Conservation (phyloP, 2,888 invertebrate genomes). For the Macrostomum cliftonense region DNA sequence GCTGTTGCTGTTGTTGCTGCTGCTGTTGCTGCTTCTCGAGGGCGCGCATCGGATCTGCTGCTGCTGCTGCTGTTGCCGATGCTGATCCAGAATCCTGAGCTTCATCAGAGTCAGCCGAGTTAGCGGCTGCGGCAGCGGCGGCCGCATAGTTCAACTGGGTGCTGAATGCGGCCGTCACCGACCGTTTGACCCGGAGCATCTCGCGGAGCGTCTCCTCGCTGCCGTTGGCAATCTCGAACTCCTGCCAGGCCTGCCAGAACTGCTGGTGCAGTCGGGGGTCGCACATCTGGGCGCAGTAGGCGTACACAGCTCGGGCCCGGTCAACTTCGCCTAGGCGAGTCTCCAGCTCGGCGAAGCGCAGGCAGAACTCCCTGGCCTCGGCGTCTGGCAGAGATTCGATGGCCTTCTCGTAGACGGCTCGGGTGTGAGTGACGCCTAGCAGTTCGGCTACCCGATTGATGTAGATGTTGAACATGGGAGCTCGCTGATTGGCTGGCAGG, state of each 20-base stretch:
- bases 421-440: conserved; percentile 83
- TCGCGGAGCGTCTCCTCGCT: conserved; percentile 98
- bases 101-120: not conserved
- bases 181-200: conserved; percentile 88
- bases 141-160: conserved; percentile 96
- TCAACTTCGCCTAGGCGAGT: conserved; percentile 94
- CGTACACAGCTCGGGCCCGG: conserved; percentile 82
- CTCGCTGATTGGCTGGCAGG: conserved; percentile 72
- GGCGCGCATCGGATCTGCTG: not conserved
- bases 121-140: conserved; percentile 48
- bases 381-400: conserved; percentile 77
- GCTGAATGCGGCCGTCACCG: conserved; percentile 90
- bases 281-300: conserved; percentile 93
- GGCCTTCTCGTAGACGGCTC: conserved; percentile 92
- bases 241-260: conserved; percentile 98
- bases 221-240: conserved; percentile 93
- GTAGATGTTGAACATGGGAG: conserved; percentile 78
- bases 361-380: conserved; percentile 75
- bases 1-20: too few species aligned
- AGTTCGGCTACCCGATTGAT: conserved; percentile 92
- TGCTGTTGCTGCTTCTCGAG: conserved; percentile 16
- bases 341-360: conserved; percentile 90
- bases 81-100: conserved; percentile 9
- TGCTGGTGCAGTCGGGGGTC: conserved; percentile 84
- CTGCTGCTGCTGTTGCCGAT: conserved; percentile 18